Evolutionary conservation across 1,140 invertebrate species (phyloP), one percentile per base, ranked within the genome.

Genomic region (Camponotus pennsylvanicus): DNA sequence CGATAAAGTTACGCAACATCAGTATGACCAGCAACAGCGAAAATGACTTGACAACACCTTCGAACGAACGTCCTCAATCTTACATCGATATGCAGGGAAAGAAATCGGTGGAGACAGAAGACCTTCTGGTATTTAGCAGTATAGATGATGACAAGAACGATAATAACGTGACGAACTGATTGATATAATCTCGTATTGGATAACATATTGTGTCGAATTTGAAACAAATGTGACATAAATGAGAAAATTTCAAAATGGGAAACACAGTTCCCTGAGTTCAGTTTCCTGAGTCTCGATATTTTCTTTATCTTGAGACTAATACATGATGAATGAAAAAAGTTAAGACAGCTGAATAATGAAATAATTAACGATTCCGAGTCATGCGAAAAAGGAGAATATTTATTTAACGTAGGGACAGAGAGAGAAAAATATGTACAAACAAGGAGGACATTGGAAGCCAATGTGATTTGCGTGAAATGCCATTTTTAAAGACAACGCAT

Each of bases 11-110:
- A 15, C 86, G 93, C n/a, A 93, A 93, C 55, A 66, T 69, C 0
- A 94, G 93, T 85, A 88, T 94, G 2, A 79, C 90, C 9, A 94
- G 94, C 63, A 93, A 91, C 66, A 94, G 92, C 80, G 94, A 95
- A 27, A 95, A 95, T 83, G 93, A 95, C 45, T 76, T 94, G 5
- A 93, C 90, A 63, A 94, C 93, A 27, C 92, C 93, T 6, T 90
- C 92, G 0, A 94, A 93, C 75, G 94, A 94, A 79, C 92, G 93
- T 27, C 93, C 94, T 0, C 95, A 95, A 64, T 95, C 95, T 57
- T 96, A 96, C 70, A 95, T 96, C 37, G 95, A 96, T 78, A 96
- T 96, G 96, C 91, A 93, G 40, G 94, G 93, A 0, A 92, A 85
- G 27, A 93, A 92, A 40, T 42, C 61, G 0, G 21, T 70, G 8